Base-by-base conservation (phyloP, 1,140 invertebrate species). In the Drosophila kanapiae region DNA sequence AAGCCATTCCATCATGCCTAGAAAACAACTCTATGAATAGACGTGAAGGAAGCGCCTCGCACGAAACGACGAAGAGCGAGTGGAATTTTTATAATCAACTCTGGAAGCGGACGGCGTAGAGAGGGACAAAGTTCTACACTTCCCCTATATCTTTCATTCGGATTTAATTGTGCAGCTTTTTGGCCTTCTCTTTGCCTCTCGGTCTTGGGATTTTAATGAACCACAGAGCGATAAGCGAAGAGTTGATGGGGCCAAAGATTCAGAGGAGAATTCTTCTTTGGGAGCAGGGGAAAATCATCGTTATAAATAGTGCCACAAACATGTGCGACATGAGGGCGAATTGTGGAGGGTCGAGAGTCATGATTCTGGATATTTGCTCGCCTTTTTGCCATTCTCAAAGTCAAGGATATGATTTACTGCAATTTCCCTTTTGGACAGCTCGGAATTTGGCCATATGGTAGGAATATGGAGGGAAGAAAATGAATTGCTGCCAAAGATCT, bases 1-100 rank as follows among this genome's bases (percentile, higher is more conserved):
- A 64, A 67, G 64, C 64, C 59, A 67, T 67, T 67, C 60, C 59
- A 48, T 67, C 64, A 67, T 48, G 64, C 35, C 59, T 48, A 67
- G 64, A 67, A 64, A 64, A 48, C 59, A 67, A 67, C 64, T 67
- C 64, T 67, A 48, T 67, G 64, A 64, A 67, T 64, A 67, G 60
- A 62, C 13, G 56, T 14, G 16, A 11, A 63, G 37, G 35, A 63
- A 63, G 61, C 35, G 38, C 62, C 31, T 65, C 54, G 51, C 51
- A 14, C 16, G 40, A 60, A 59, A 35, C 23, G 62, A 62, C 31
- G 63, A 47, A n/a, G 58, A 38, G 58, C 58, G 33, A 47, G 43
- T 29, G 43, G 64, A 67, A 67, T 67, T 67, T 67, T 67, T 67
- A 67, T 64, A 64, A 67, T 67, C 60, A 67, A 48, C 59, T 67